Percentiles rank a stretch among this genome's conserved stretches.
phyloP scores from a whole-genome alignment of 2,888 invertebrate genomes.

The Drosophila cognata region DNA sequence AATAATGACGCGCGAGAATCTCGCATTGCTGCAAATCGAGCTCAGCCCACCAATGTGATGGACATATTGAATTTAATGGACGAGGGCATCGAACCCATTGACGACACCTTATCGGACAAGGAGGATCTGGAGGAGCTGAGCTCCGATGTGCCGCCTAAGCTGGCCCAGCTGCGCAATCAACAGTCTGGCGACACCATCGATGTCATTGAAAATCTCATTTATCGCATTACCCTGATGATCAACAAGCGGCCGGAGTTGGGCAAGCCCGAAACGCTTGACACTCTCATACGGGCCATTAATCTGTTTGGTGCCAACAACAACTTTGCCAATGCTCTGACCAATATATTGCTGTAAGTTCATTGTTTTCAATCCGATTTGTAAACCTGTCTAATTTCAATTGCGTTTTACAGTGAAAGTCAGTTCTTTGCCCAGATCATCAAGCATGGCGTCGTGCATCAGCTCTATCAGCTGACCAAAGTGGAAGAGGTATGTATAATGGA shows the following conservation, averaged over 20 bases:
- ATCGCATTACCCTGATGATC: conserved; percentile 81
- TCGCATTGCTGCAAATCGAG: conserved; percentile 60
- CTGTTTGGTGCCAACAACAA: conserved; percentile 82
- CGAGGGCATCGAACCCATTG: conserved; percentile 77
- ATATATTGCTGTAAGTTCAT: conserved; percentile 82
- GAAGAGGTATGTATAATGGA: conserved; percentile 70
- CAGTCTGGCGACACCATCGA: conserved; percentile 76
- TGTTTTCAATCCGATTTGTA: too few relatives aligned
- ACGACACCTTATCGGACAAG: conserved; percentile 82
- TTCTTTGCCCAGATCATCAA: conserved; percentile 84
- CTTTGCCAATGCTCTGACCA: conserved; percentile 82
- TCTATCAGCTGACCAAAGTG: conserved; percentile 82
- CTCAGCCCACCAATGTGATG: conserved; percentile 65
- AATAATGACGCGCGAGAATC: conserved; percentile 55
- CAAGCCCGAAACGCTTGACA: conserved; percentile 82
- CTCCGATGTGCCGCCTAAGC: conserved; percentile 75
- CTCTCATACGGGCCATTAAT: conserved; percentile 82
- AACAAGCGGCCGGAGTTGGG: conserved; percentile 82
- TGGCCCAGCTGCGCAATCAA: conserved; percentile 61
- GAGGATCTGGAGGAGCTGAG: conserved; percentile 83
- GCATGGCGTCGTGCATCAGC: conserved; percentile 82
- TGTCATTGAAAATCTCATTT: conserved; percentile 83
- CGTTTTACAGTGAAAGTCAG: conserved; percentile 79
- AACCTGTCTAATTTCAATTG: fast-evolving
- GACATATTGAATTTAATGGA: conserved; percentile 83